Evolutionary conservation across 2,888 invertebrate genomes (phyloP).

Genomic region (Andrena minutula): DNA sequence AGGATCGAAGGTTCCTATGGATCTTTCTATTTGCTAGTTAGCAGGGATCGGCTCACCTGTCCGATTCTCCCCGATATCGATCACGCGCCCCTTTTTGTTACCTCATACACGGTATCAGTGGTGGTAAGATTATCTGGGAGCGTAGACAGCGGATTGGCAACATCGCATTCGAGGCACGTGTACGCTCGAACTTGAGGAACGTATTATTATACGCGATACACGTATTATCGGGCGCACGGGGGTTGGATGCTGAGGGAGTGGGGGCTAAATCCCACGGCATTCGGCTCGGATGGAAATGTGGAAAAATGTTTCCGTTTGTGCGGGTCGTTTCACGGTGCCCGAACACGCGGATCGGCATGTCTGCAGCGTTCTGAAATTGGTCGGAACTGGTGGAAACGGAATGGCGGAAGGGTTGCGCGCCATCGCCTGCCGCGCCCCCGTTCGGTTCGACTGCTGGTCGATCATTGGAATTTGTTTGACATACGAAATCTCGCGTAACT

Average conservation of each 20-base stretch:
- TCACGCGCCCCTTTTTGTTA: slow-evolving; percentile 34
- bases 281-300: slow-evolving; percentile 21
- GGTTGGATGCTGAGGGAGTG: slow-evolving; percentile 12
- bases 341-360: slow-evolving; percentile 5
- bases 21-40: not conserved
- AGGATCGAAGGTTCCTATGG: not conserved
- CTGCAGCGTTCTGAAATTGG: slow-evolving; percentile 18
- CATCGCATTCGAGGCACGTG: slow-evolving; percentile 36
- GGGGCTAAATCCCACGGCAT: slow-evolving; percentile 32
- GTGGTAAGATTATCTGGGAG: slow-evolving; percentile 35
- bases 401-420: not conserved
- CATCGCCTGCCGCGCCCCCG: not conserved
- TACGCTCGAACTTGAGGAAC: slow-evolving; percentile 22
- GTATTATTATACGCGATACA: slow-evolving; percentile 43
- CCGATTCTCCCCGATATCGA: slow-evolving; percentile 15
- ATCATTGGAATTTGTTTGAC: slow-evolving; percentile 1
- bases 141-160: slow-evolving; percentile 1
- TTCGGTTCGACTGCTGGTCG: not conserved
- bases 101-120: slow-evolving; percentile 11
- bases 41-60: not conserved
- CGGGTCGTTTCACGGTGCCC: slow-evolving; percentile 13
- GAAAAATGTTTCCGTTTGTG: slow-evolving; percentile 43
- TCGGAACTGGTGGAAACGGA: slow-evolving; percentile 26
- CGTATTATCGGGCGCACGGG: slow-evolving; percentile 11
- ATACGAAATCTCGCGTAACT: no score